Base-by-base conservation (phyloP, 2,113 vertebrate genomes). In the Procavia capensis region DNA sequence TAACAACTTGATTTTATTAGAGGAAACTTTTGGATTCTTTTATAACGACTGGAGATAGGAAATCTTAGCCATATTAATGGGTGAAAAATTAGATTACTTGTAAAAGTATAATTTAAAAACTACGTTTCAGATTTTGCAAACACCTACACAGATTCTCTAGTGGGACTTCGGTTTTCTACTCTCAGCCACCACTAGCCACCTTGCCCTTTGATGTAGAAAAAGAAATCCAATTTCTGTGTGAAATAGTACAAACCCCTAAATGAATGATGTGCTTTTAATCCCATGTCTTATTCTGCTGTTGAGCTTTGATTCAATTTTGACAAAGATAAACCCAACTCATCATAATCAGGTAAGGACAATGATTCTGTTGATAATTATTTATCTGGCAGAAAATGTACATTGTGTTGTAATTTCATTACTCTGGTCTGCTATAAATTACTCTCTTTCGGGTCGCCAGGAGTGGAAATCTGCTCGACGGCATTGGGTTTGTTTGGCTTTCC, bases 1-100 rank as follows among this genome's bases (percentile, higher is more conserved):
- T 76, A 50, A 75, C 19, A 70, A 25, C 34, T 84, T 84, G 72
- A 63, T 91, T 85, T 91, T 90, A 87, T 72, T 95, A 93, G 24
- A 68, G 63, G 63, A 88, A 85, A 80, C 61, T 27, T 66, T 85
- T 74, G 57, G 64, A 59, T 75, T 88, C 57, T 54, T 66, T 74
- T 29, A 36, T 83, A 64, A 81, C 29, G n/a, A 47, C 9, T 68
- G n/a, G 13, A 14, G 22, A 39, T 61, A 75, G 54, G 70, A 74
- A 57, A 68, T 84, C 43, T 20, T 86, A 92, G 24, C 17, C 54
- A 1, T 29, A 27, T 78, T 80, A 75, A 78, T 79, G 24, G 50
- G 82, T 83, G 43, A 84, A 92, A 96, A 41, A 75, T 75, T n/a
- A 64, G 39, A 84, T 93, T 72, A 61, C 31, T 87, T 79, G 50